Evolutionary conservation across 1,140 invertebrate species (phyloP), one percentile per base, ranked within the genome.

Genomic region (Oncopeltus fasciatus): DNA sequence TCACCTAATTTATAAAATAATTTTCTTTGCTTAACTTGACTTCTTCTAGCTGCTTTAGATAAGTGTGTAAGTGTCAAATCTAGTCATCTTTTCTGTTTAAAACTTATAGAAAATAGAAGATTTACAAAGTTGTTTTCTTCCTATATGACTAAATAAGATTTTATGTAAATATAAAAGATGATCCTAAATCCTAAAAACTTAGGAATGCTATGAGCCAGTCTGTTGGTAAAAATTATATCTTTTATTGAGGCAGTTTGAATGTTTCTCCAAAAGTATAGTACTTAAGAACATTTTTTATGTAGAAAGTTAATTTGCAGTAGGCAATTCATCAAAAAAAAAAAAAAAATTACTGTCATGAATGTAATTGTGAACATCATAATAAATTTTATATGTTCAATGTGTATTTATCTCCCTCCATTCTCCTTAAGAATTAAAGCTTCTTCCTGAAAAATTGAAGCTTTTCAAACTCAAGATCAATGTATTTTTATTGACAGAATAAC

Each of bases 351-450:
- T 24, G 24, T 53, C 49, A 53, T 53, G 24, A 53, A 26, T 53
- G 49, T 53, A 18, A 21, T 53, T 53, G 26, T 53, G 49, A 53
- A 53, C n/a, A n/a, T n/a, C n/a, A n/a, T 24, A 53, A 53, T 53
- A 53, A 21, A 53, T 53, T 53, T 53, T 53, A 53, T 53, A 53
- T 53, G 49, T 53, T 53, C 49, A 53, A 24, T 53, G 49, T 53
- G 20, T 53, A 53, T 24, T 2, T 8, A 38, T 38, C n/a, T n/a
- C n/a, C n/a, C n/a, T n/a, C n/a, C n/a, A n/a, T n/a, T n/a, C n/a
- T n/a, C n/a, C n/a, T n/a, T n/a, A n/a, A n/a, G n/a, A n/a, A n/a
- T n/a, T n/a, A n/a, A n/a, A n/a, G n/a, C n/a, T n/a, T n/a, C n/a
- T n/a, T n/a, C n/a, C n/a, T n/a, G n/a, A n/a, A n/a, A n/a, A n/a